A percentile compares a stretch with the other conserved stretches of the same genome.
phyloP scores from a whole-genome alignment of 2,888 invertebrate genomes.

The Sussaba pulchella region DNA sequence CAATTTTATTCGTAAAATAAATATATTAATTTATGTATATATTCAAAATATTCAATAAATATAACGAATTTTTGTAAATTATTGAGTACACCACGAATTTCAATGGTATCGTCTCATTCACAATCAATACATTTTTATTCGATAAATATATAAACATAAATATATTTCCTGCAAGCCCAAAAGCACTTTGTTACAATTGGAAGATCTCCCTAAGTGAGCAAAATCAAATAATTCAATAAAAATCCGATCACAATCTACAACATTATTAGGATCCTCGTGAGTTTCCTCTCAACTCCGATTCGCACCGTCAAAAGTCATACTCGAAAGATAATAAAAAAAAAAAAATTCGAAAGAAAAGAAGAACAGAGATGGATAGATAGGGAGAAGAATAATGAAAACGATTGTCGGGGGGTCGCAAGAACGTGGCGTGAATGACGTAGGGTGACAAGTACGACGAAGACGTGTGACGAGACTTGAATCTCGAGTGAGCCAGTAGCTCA shows the following conservation, averaged over 20 bases:
- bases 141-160: too few relatives aligned
- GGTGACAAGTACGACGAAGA: slow-evolving; percentile 6
- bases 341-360: not conserved
- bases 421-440: slow-evolving; percentile 28
- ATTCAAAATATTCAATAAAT: too few relatives aligned
- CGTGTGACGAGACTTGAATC: slow-evolving; percentile 39
- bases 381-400: slow-evolving; percentile 39
- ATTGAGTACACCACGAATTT: too few relatives aligned
- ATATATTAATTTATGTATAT: too few relatives aligned
- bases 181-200: too few relatives aligned
- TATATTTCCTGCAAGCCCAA: too few relatives aligned
- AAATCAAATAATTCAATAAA: not conserved
- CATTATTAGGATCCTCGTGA: not conserved
- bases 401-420: slow-evolving; percentile 42
- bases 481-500: slow-evolving; percentile 19
- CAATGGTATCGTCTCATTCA: too few relatives aligned
- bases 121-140: too few relatives aligned
- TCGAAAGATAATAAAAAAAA: not conserved
- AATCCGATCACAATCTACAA: not conserved
- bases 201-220: too few relatives aligned
- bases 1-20: too few relatives aligned
- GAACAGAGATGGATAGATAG: slow-evolving; percentile 11
- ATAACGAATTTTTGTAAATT: too few relatives aligned
- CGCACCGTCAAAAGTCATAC: not conserved
- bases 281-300: not conserved